Evolutionary conservation across 2,797 vertebrate species (phyloP), one percentile per base, ranked within the genome.

Genomic region (Mionectes olivaceus): DNA sequence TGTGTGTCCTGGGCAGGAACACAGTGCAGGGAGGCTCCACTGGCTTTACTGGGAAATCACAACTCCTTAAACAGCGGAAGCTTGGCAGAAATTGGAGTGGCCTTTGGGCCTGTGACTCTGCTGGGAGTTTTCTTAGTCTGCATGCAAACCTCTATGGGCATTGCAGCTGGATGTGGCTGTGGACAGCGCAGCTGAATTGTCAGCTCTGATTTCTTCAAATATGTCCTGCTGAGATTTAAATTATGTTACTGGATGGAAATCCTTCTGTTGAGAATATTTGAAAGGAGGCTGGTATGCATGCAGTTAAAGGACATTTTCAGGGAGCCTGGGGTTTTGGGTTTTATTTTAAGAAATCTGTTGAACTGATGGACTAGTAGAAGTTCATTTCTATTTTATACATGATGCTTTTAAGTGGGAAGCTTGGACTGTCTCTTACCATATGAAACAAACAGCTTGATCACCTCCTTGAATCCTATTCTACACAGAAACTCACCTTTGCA

Each of bases 321-420:
- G 28, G 53, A 88, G 53, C 44, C 50, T 83, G 22, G 6, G 6
- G 2, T 17, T 79, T 84, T 37, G 44, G 11, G 6, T 5, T 77
- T 46, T 49, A 43, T 63, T 83, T 89, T 81, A 11, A 3, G 22
- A 77, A 52, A 39, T 44, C 30, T 50, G 14, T 41, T 44, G 37
- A 70, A 25, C 41, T 71, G 24, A 33, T 59, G 13, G 39, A 23
- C 59, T 56, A 47, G 39, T 68, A 37, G 43, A 79, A 79, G 64
- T 47, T 63, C 1, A 19, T 50, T 81, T 88, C 25, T 50, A 6
- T 80, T 90, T 89, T 85, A 80, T 86, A 69, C n/a, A 18, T 5
- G 33, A n/a, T 74, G 13, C 10, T 57, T 73, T 80, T 56, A 61
- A 65, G n/a, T 53, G 85, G 81, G 59, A 91, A 95, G 50, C 15